Evolutionary conservation across 2,113 vertebrate species (phyloP), one percentile per base, ranked within the genome.

Genomic region (Fukomys damarensis): DNA sequence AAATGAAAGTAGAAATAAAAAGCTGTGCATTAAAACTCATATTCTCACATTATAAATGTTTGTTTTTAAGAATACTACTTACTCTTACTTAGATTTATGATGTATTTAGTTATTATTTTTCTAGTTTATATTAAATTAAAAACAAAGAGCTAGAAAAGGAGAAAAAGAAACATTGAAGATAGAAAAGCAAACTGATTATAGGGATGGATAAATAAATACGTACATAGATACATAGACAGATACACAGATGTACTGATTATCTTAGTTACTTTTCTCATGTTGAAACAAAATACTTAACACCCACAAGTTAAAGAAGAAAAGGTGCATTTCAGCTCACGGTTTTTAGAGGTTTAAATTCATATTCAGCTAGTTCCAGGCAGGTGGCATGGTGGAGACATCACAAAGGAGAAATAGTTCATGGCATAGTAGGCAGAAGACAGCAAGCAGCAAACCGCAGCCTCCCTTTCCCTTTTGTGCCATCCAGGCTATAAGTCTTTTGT

Each of bases 1-100:
- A 9, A 88, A 8, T 5, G 94, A 94, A 95, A 81, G 30, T 9
- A 85, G 52, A 94, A n/a, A 14, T 95, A 9, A 81, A 94, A 89
- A 95, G 8, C 20, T 83, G 7, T 59, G 4, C 26, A 70, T 11
- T 66, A 38, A 92, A 94, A 7, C 11, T 79, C 30, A 66, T 65
- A 38, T 9, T 74, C 35, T 84, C 41, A 66, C 2, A 46, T 59
- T 32, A 22, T 38, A 87, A 95, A 74, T 76, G 16, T 10, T 58
- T 38, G 13, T 72, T 54, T 54, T 41, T 43, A 91, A 56, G 66
- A 65, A 89, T 66, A 59, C 20, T 90, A 93, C 8, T 83, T 81
- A 81, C 4, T 91, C 3, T 22, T 86, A 65, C 13, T 79, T 66
- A 41, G 26, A 89, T 89, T 91, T 97, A 30, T 89, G 0, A 10